Percentiles rank a stretch among this genome's conserved stretches.
These are phyloP conservation scores for Lumbricus terrestris DNA, from an alignment of 2,888 invertebrate genomes.

Conservation along the genomic window DNA sequence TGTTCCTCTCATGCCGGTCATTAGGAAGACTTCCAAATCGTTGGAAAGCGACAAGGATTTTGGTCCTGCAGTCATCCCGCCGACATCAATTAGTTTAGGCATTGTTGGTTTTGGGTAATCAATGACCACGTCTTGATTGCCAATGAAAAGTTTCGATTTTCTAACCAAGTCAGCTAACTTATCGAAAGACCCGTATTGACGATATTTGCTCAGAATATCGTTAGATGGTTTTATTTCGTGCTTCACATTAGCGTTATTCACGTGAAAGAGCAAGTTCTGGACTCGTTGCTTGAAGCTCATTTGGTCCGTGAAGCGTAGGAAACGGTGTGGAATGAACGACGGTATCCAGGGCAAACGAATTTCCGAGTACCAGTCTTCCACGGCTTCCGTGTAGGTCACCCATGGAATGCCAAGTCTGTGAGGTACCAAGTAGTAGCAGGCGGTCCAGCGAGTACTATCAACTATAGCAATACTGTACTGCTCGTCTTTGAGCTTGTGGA, in stretches of 20 bases:
- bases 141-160: background rate
- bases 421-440: background rate
- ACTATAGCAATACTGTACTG: background rate
- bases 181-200: background rate
- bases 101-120: conserved; percentile 3
- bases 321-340: background rate
- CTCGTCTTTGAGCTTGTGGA: background rate
- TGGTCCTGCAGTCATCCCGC: background rate
- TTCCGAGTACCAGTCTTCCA: background rate
- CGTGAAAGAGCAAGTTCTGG: background rate
- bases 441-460: background rate
- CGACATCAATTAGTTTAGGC: background rate
- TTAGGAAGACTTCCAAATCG: background rate
- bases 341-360: background rate
- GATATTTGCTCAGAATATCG: background rate
- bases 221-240: background rate
- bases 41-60: background rate
- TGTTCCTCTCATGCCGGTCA: background rate
- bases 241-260: background rate
- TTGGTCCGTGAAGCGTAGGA: background rate
- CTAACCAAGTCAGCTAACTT: background rate
- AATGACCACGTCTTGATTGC: background rate
- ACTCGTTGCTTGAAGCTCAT: background rate
- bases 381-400: background rate
- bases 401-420: conserved; percentile 11